These are phyloP conservation scores for Doryteuthis pealeii DNA, from an alignment of 1,140 invertebrate genomes.

Conservation along the genomic window DNA sequence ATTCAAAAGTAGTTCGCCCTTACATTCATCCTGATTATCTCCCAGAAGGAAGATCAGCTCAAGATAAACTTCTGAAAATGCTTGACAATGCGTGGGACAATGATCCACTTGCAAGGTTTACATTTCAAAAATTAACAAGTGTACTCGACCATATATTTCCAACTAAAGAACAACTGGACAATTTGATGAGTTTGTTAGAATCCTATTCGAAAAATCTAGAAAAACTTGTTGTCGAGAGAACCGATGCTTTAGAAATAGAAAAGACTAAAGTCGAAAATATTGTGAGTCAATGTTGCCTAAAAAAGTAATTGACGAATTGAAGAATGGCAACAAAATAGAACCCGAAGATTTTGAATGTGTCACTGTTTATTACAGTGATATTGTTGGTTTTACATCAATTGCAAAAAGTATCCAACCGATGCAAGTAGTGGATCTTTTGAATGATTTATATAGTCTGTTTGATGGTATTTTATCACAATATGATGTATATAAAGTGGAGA, in stretches of 20 bases:
- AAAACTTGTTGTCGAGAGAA: slow-evolving; percentile 81
- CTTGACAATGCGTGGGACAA: slow-evolving; percentile 19
- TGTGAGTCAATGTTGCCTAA: slow-evolving; percentile 85
- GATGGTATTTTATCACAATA: slow-evolving; percentile 72
- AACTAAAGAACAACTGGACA: slow-evolving; percentile 36
- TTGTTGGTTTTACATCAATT: slow-evolving; percentile 96
- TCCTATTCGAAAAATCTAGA: slow-evolving; percentile 92
- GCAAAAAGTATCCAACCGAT: slow-evolving; percentile 92
- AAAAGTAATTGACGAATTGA: slow-evolving; percentile 69
- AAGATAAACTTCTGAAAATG: slow-evolving; percentile 26
- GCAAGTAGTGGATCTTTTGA: slow-evolving; percentile 64
- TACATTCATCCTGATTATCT: not conserved
- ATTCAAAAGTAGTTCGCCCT: not conserved
- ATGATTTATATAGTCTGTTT: slow-evolving; percentile 70
- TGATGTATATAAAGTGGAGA: slow-evolving; percentile 90
- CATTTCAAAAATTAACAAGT: slow-evolving; percentile 24
- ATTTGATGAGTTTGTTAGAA: slow-evolving; percentile 67
- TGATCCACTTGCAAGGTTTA: slow-evolving; percentile 21
- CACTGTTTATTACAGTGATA: slow-evolving; percentile 82
- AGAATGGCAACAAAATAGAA: slow-evolving; percentile 82
- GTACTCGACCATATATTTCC: slow-evolving; percentile 32
- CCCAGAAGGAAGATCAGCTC: slow-evolving; percentile 24
- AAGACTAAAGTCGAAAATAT: slow-evolving; percentile 89
- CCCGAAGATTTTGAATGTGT: slow-evolving; percentile 85
- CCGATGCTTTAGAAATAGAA: slow-evolving; percentile 84